These are phyloP conservation scores for Euwallacea fornicatus DNA, from an alignment of 1,140 invertebrate species.

Conservation along the genomic window DNA sequence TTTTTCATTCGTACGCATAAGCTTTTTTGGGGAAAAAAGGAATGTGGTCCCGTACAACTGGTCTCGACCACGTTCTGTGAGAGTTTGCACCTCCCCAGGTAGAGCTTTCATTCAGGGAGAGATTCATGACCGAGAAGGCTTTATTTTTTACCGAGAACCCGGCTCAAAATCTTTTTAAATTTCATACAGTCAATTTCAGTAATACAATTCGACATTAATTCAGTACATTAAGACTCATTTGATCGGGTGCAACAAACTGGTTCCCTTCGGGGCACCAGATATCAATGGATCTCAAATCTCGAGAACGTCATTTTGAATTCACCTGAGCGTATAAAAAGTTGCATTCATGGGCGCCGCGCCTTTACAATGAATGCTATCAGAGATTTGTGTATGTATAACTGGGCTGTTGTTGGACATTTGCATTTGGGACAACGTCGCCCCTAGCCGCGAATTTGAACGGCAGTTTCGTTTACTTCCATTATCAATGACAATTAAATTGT, in stretches of 20 bases:
- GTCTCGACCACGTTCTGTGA: constrained; percentile 30
- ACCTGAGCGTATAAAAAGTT: constrained; percentile 14
- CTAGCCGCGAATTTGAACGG: no score
- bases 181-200: constrained; percentile 44
- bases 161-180: constrained; percentile 41
- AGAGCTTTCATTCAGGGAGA: constrained; percentile 35
- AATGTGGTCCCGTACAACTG: constrained; percentile 22
- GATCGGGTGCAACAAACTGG: constrained; percentile 38
- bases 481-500: no score
- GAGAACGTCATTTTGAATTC: constrained; percentile 42
- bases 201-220: constrained; percentile 46
- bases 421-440: background rate
- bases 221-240: constrained; percentile 45
- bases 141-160: constrained; percentile 20
- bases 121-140: constrained; percentile 17
- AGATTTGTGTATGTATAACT: constrained; percentile 14
- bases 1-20: constrained; percentile 32
- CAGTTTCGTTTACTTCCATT: no score
- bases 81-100: constrained; percentile 29
- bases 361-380: constrained; percentile 12
- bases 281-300: constrained; percentile 45
- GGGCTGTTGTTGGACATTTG: background rate
- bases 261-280: constrained; percentile 32
- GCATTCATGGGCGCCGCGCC: constrained; percentile 12
- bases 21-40: constrained; percentile 20